Evolutionary conservation across 2,797 vertebrate species (phyloP).

Genomic region (Pteronotus mesoamericanus): DNA sequence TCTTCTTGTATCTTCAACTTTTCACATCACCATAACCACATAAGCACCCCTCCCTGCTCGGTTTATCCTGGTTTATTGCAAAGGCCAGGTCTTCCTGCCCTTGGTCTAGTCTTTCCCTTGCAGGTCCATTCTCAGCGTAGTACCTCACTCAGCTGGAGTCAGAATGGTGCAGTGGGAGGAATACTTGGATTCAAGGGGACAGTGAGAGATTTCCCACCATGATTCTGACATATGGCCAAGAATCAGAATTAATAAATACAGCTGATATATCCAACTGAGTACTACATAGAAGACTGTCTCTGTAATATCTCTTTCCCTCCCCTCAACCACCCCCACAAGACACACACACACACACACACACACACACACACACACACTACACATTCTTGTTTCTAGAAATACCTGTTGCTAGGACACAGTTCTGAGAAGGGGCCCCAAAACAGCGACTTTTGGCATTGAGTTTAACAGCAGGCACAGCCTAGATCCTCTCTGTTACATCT

Average conservation of each 20-base stretch:
- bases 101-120: neutral
- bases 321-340: neutral
- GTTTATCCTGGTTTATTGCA: neutral
- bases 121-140: neutral
- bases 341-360: neutral
- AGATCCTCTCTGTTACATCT: neutral
- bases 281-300: neutral
- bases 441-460: neutral
- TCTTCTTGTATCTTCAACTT: neutral
- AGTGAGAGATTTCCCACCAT: neutral
- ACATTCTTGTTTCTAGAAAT: slow-evolving; percentile 3
- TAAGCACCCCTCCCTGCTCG: neutral
- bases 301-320: neutral
- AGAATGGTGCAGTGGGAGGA: neutral
- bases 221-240: neutral
- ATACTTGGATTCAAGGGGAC: neutral
- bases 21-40: neutral
- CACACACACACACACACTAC: neutral
- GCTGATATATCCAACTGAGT: neutral
- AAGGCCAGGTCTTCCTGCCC: neutral
- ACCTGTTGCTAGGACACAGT: neutral
- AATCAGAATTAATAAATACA: neutral
- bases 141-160: neutral
- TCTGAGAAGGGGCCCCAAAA: neutral
- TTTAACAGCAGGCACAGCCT: neutral